Conservation (phyloP, 2,888 invertebrate genomes). For the Agonum fuliginosum region DNA sequence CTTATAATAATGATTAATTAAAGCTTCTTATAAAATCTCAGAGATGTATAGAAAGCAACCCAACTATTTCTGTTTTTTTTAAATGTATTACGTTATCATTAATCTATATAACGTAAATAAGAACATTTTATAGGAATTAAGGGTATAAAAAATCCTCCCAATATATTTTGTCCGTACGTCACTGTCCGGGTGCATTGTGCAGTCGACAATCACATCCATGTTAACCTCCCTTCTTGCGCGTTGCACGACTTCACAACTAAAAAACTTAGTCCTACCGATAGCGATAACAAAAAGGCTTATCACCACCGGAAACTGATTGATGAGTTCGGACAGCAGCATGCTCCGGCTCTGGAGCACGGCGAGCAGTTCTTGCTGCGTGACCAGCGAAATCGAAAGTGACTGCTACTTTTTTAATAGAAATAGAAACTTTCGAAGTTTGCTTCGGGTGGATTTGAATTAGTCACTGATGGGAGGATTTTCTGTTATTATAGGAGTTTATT, state of each 20-base stretch:
- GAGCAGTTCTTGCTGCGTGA: not conserved
- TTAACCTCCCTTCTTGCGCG: not conserved
- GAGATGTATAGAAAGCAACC: too few species aligned
- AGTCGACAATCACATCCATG: constrained; percentile 15
- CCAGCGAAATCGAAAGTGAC: constrained; percentile 11
- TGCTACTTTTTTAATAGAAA: constrained; percentile 9
- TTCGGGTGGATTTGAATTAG: not conserved
- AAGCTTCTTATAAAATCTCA: too few species aligned
- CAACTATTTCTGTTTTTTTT: too few species aligned
- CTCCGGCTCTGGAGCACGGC: not conserved
- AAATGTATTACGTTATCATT: too few species aligned
- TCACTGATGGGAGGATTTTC: not conserved
- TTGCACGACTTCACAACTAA: constrained; percentile 18
- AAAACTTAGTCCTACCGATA: constrained; percentile 26
- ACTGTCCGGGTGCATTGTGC: not conserved
- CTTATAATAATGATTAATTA: too few species aligned
- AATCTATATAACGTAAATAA: too few species aligned
- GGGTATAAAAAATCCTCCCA: not conserved
- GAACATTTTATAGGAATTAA: not conserved
- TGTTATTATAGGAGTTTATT: too few species aligned
- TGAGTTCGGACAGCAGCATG: constrained; percentile 23
- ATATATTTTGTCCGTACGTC: not conserved
- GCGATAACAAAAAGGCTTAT: constrained; percentile 56
- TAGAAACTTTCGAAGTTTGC: constrained; percentile 27
- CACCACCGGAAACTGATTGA: constrained; percentile 48